These are phyloP conservation scores for Xenopus laevis DNA, from an alignment of 2,113 vertebrate species.

Conservation along the genomic window DNA sequence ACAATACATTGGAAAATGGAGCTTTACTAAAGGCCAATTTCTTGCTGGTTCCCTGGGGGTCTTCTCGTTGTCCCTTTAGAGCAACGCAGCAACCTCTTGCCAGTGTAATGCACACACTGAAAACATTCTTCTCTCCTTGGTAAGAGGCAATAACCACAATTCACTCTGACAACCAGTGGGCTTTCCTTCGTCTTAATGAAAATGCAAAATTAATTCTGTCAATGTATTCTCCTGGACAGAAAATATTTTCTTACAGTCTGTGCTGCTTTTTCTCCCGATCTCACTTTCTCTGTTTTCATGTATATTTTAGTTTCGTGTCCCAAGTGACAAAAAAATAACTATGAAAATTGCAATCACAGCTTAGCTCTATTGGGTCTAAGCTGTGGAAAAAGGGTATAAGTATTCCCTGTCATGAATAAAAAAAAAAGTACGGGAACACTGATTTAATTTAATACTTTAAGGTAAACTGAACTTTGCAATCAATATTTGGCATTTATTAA, in stretches of 20 bases:
- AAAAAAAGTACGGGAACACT: too few species aligned
- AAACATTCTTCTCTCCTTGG: background rate
- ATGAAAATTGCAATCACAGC: slow-evolving; percentile 20
- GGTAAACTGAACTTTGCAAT: too few species aligned
- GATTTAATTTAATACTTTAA: too few species aligned
- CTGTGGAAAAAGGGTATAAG: slow-evolving; percentile 20
- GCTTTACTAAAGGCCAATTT: background rate
- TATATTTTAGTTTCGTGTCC: slow-evolving; percentile 33
- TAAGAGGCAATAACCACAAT: slow-evolving; percentile 26
- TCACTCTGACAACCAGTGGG: slow-evolving; percentile 21
- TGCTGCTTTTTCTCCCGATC: slow-evolving; percentile 13
- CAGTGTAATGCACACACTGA: background rate
- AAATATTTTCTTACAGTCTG: slow-evolving; percentile 30
- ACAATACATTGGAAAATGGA: background rate
- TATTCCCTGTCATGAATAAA: background rate
- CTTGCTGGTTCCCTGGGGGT: background rate
- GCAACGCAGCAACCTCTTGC: background rate
- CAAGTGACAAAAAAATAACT: slow-evolving; percentile 3
- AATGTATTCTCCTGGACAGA: slow-evolving; percentile 21
- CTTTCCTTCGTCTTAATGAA: slow-evolving; percentile 28
- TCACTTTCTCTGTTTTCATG: slow-evolving; percentile 41
- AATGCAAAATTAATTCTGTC: slow-evolving; percentile 32
- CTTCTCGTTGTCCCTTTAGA: background rate
- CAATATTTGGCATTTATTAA: too few species aligned
- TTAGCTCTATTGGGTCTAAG: slow-evolving; percentile 7